Conservation (phyloP, 2,888 invertebrate genomes). For the Philonicus albiceps region DNA sequence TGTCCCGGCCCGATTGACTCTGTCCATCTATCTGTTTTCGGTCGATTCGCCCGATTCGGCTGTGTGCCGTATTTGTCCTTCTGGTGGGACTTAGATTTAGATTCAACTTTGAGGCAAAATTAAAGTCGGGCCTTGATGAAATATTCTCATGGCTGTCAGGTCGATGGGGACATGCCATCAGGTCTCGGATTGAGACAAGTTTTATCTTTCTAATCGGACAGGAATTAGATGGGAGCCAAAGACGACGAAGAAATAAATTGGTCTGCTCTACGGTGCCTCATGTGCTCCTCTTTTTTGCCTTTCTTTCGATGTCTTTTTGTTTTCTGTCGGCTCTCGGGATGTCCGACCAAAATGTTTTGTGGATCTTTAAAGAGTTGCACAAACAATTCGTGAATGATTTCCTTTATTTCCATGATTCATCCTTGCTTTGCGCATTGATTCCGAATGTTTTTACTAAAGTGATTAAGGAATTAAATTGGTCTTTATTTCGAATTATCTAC, state of each 20-base stretch:
- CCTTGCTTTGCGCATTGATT: not conserved
- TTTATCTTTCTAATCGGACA: slow-evolving; percentile 39
- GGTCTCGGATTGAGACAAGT: slow-evolving; percentile 37
- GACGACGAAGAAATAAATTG: slow-evolving; percentile 30
- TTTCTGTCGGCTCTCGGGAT: not conserved
- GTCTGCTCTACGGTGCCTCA: not conserved
- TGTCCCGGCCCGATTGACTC: slow-evolving; percentile 25
- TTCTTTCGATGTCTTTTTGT: not conserved
- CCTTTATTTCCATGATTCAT: not conserved
- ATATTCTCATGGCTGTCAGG: slow-evolving; percentile 40
- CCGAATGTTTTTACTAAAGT: not conserved
- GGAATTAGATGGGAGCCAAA: slow-evolving; percentile 38
- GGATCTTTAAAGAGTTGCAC: not conserved
- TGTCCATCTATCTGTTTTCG: slow-evolving; percentile 22
- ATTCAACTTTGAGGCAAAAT: slow-evolving; percentile 38
- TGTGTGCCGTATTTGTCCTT: slow-evolving; percentile 9
- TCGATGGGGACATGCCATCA: slow-evolving; percentile 40
- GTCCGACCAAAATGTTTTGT: not conserved
- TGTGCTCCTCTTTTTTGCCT: not conserved
- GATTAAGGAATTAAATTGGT: not conserved
- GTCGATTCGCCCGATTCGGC: not conserved
- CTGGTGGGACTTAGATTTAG: slow-evolving; percentile 33
- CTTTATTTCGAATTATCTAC: not conserved
- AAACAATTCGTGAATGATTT: not conserved
- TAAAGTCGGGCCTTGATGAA: slow-evolving; percentile 36